Evolutionary conservation across 2,113 vertebrate genomes (phyloP), one percentile per base, ranked within the genome.

Genomic region (Excalfactoria chinensis): DNA sequence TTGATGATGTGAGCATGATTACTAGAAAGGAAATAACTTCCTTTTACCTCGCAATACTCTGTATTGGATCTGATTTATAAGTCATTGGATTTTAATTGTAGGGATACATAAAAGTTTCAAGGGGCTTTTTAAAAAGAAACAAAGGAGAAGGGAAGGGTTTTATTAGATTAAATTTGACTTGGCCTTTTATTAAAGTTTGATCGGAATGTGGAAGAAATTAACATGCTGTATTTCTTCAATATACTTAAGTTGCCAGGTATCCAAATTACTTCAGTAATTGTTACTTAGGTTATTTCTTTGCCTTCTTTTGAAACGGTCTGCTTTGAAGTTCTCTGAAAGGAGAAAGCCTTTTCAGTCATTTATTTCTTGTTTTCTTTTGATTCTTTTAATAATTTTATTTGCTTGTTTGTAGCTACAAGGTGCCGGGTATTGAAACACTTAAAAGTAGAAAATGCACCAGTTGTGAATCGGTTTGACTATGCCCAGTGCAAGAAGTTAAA

Each of bases 401-500:
- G 40, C 81, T 82, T 21, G 86, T 90, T 91, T 88, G 12, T 30
- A 99, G 99, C 99, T 85, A 99, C 99, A n/a, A 98, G 99, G 87
- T 99, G 99, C 93, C 98, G 99, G 34, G 99, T 99, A 22, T 90
- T 99, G 90, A 99, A 99, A 93, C 98, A 99, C 95, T 97, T 99
- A 78, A 98, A 97, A 91, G 98, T 99, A 59, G 99, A 99, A 58
- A 98, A 98, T 41, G 98, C 99, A 11, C 99, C 99, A 16, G 99
- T 99, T 34, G 99, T 99, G 46, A 99, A 99, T 96, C 97, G 99
- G 53, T 99, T 99, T 77, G 99, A 99, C 96, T 99, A 99, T 35
- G 99, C 99, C 40, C 99, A 99, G 70, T 99, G 99, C 97, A 99
- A 99, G 97, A 99, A 99, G 96, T 95, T 99, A 88, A 98, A 99